phyloP scores from a whole-genome alignment of 2,888 invertebrate genomes.

The Hipparchia sbordonii region DNA sequence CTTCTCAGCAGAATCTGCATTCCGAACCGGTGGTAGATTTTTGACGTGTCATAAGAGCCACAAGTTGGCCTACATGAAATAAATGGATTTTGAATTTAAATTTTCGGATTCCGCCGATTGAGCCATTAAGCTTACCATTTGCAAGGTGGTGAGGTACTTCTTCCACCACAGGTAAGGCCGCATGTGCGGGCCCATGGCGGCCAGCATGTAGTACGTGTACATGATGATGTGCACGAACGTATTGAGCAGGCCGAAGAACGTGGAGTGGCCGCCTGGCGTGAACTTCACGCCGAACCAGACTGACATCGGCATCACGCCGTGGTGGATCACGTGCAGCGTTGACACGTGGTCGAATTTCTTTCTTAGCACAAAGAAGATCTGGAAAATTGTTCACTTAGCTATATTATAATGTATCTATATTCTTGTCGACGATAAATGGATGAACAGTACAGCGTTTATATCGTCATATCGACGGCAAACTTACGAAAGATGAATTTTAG shows the following conservation, averaged over 20 bases:
- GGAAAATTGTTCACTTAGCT: slow-evolving; percentile 41
- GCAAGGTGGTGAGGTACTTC: slow-evolving; percentile 94
- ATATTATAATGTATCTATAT: too few species aligned
- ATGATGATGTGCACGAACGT: slow-evolving; percentile 98
- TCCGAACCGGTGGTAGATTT: too few species aligned
- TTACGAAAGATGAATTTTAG: too few species aligned
- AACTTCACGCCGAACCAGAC: slow-evolving; percentile 99
- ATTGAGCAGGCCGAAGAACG: slow-evolving; percentile 97
- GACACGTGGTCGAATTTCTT: slow-evolving; percentile 97
- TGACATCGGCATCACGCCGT: slow-evolving; percentile 98
- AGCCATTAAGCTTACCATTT: slow-evolving; percentile 86
- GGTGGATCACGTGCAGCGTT: slow-evolving; percentile 97
- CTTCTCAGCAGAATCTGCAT: too few species aligned
- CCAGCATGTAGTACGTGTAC: slow-evolving; percentile 96
- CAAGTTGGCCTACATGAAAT: too few species aligned
- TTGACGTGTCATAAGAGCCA: too few species aligned
- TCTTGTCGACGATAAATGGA: too few species aligned
- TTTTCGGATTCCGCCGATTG: not conserved
- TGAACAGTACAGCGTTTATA: too few species aligned
- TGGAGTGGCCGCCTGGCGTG: slow-evolving; percentile 97
- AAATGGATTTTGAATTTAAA: too few species aligned
- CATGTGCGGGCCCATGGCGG: slow-evolving; percentile 94
- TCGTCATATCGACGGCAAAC: too few species aligned
- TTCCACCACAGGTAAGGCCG: slow-evolving; percentile 98
- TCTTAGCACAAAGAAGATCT: slow-evolving; percentile 97